Evolutionary conservation across 2,113 vertebrate species (phyloP).

Genomic region (Vanacampus margaritifer): DNA sequence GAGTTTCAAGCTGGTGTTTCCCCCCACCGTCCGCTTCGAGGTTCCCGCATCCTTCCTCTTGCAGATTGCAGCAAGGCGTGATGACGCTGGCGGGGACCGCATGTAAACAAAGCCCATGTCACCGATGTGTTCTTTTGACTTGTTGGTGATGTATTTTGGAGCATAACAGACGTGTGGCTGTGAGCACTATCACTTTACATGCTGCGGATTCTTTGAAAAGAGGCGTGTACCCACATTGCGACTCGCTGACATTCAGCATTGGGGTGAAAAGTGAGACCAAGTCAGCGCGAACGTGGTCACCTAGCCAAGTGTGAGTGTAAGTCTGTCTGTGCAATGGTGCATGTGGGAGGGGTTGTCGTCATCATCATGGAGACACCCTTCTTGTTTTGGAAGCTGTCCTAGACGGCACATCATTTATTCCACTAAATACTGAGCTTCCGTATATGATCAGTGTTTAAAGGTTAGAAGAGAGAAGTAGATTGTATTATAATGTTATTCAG

Average conservation of each 20-base stretch:
- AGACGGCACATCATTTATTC: conserved; percentile 16
- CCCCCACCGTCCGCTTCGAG: conserved; percentile 17
- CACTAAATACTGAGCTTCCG: not conserved
- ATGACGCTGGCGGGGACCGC: conserved; percentile 39
- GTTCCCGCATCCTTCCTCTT: conserved; percentile 54
- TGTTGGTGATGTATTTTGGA: conserved; percentile 27
- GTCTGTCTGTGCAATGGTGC: not conserved
- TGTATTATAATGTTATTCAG: not conserved
- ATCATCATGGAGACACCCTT: conserved; percentile 33
- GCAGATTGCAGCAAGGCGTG: conserved; percentile 5
- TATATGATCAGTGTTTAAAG: conserved; percentile 32
- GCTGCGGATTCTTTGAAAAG: not conserved
- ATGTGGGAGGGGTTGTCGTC: conserved; percentile 26
- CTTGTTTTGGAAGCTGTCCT: conserved; percentile 53
- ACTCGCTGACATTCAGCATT: conserved; percentile 1
- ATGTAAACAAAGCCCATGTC: conserved; percentile 61
- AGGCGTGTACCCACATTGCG: not conserved
- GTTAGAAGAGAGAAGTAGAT: not conserved
- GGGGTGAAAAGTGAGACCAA: conserved; percentile 41
- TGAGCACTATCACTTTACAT: not conserved
- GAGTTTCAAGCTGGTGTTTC: conserved; percentile 51
- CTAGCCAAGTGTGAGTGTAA: not conserved
- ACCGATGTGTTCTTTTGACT: conserved; percentile 22
- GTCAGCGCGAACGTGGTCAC: conserved; percentile 47
- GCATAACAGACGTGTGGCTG: not conserved